phyloP scores from a whole-genome alignment of 2,888 invertebrate species.

The Chironomus riparius region DNA sequence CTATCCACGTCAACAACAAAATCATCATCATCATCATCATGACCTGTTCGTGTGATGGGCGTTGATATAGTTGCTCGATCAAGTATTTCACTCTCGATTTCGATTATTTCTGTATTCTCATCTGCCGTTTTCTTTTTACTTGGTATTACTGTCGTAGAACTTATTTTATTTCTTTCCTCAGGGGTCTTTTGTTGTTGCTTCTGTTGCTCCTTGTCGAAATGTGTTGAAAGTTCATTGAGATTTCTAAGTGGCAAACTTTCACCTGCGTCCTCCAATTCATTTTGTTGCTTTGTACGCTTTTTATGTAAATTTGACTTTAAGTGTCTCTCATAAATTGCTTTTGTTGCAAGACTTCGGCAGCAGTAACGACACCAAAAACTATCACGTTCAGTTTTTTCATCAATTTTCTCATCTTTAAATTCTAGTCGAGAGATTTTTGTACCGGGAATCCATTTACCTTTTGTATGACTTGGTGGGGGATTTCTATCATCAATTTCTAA shows the following conservation, averaged over 20 bases:
- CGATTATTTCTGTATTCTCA: constrained; percentile 27
- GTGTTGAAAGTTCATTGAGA: constrained; percentile 14
- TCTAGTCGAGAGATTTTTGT: constrained; percentile 44
- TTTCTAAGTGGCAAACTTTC: constrained; percentile 31
- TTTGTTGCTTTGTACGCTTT: constrained; percentile 55
- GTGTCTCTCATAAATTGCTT: constrained; percentile 66
- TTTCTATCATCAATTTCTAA: constrained; percentile 43
- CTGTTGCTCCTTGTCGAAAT: constrained; percentile 28
- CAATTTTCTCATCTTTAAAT: constrained; percentile 44
- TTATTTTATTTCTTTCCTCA: neutral
- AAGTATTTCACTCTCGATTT: constrained; percentile 10
- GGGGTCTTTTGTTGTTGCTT: constrained; percentile 28
- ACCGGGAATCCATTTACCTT: constrained; percentile 76
- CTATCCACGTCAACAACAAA: neutral
- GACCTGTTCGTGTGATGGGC: neutral
- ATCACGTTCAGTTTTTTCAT: constrained; percentile 43
- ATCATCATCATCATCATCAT: neutral
- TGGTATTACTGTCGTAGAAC: too few species aligned
- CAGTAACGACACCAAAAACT: constrained; percentile 72
- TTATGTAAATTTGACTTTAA: constrained; percentile 63
- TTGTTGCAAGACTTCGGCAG: constrained; percentile 63
- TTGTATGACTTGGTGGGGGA: constrained; percentile 62
- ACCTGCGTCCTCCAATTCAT: constrained; percentile 56
- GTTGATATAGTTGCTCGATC: constrained; percentile 11
- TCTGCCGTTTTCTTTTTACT: constrained; percentile 35